Percentiles rank a stretch among this genome's conserved stretches.
These are phyloP conservation scores for Hyphantria cunea DNA, from an alignment of 1,140 invertebrate genomes.

Conservation along the genomic window DNA sequence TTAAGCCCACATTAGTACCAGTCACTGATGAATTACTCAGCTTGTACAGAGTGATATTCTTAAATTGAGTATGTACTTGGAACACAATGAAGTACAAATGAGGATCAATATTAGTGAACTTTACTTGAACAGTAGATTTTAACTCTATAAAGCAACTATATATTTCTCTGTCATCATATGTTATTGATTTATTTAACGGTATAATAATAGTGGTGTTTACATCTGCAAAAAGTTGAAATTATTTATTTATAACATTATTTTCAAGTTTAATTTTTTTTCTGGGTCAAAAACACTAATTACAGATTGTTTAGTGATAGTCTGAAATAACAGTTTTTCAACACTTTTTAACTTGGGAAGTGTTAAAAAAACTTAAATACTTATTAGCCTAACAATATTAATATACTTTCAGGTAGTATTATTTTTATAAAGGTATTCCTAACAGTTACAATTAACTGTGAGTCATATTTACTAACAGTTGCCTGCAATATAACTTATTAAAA, in stretches of 20 bases:
- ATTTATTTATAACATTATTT: too few relatives aligned
- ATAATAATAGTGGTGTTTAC: slow-evolving; percentile 45
- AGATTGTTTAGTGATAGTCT: too few relatives aligned
- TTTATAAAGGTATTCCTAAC: neutral
- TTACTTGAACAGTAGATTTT: slow-evolving; percentile 65
- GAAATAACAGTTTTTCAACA: too few relatives aligned
- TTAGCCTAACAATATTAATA: too few relatives aligned
- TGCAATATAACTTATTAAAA: too few relatives aligned
- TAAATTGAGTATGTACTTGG: slow-evolving; percentile 85
- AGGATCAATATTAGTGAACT: slow-evolving; percentile 76
- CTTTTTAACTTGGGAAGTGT: too few relatives aligned
- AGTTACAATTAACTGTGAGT: too few relatives aligned
- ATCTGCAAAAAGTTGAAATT: slow-evolving; percentile 61
- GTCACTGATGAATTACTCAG: slow-evolving; percentile 45
- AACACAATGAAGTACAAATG: slow-evolving; percentile 83
- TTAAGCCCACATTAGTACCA: slow-evolving; percentile 86
- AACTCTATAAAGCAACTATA: slow-evolving; percentile 55
- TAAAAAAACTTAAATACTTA: too few relatives aligned
- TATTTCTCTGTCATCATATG: slow-evolving; percentile 55
- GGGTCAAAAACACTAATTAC: too few relatives aligned
- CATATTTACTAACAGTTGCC: too few relatives aligned
- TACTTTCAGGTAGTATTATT: too few relatives aligned
- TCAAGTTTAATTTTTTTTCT: too few relatives aligned
- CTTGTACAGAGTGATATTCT: slow-evolving; percentile 85
- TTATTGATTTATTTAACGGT: slow-evolving; percentile 55